Evolutionary conservation across 2,113 vertebrate species (phyloP).

Genomic region (Pedetes capensis): DNA sequence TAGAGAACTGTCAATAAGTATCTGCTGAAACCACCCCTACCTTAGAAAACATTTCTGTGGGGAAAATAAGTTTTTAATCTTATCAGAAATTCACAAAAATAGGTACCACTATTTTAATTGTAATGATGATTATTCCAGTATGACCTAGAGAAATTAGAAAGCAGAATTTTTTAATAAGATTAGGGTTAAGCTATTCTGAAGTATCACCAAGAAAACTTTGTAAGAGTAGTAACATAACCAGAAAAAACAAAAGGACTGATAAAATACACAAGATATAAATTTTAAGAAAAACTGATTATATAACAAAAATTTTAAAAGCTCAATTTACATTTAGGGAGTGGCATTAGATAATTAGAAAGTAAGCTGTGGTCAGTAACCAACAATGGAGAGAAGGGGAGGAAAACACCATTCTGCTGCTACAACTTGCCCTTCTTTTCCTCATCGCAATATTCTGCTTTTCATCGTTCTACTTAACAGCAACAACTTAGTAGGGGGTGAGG

Average conservation of each 20-base stretch:
- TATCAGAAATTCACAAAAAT: conserved; percentile 48
- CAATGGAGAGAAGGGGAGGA: background rate
- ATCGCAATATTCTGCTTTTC: background rate
- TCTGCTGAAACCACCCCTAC: conserved; percentile 3
- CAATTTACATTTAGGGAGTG: background rate
- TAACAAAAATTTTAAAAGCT: background rate
- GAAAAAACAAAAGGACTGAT: background rate
- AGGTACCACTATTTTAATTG: conserved; percentile 38
- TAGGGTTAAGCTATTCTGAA: conserved; percentile 42
- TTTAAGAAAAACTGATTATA: background rate
- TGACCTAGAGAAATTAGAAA: conserved; percentile 15
- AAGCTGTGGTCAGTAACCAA: background rate
- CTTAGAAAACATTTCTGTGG: background rate
- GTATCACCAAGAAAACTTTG: conserved; percentile 26
- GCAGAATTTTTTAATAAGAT: conserved; percentile 27
- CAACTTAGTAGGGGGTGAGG: background rate
- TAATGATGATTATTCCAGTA: background rate
- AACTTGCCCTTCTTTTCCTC: background rate
- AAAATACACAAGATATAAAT: background rate
- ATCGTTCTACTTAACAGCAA: background rate
- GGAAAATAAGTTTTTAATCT: conserved; percentile 29
- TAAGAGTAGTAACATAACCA: background rate
- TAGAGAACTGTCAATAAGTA: background rate
- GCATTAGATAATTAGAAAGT: background rate
- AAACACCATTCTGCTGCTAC: background rate